Evolutionary conservation across 2,113 vertebrate species (phyloP), one percentile per base, ranked within the genome.

Genomic region (Struthidea cinerea): DNA sequence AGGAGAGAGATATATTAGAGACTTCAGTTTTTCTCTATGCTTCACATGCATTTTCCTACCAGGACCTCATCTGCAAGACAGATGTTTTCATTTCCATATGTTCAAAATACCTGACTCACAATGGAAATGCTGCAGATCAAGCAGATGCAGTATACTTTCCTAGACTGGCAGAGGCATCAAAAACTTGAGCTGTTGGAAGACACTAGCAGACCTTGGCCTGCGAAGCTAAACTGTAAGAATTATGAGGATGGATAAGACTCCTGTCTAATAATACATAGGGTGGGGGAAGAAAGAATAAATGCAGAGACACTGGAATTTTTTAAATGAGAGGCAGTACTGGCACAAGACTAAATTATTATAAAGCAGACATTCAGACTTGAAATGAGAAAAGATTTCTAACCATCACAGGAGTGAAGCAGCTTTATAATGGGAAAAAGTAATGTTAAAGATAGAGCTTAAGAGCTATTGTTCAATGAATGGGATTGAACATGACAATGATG

Each of bases 341-440:
- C 52, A 94, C 50, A 91, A 78, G 84, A 84, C 87, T 28, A 92
- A 94, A 90, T 78, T 13, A 86, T 75, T 80, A 74, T 81, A 87
- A 91, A 89, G 64, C 56, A 84, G 76, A 52, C 68, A 78, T 81
- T 92, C 89, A 84, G 52, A 22, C 30, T 91, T 73, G 41, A 94
- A 92, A 89, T 63, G 19, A 84, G 69, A 67, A 89, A 92, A 82
- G 26, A 35, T 82, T 96, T 94, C 84, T 68, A 70, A 44, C 4
- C 28, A 64, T 60, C 35, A 71, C 33, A 81, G 32, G 35, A 90
- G 4, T 47, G 52, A 90, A 93, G 16, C 10, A 81, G 52, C 53
- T 92, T 90, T 84, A 67, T 46, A 84, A 84, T 8, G 60, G 23
- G 32, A 53, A 75, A 84, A 79, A 59, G 35, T 67, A 63, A 19